These are phyloP conservation scores for Coturnix japonica DNA, from an alignment of 2,113 vertebrate genomes.

Conservation along the genomic window DNA sequence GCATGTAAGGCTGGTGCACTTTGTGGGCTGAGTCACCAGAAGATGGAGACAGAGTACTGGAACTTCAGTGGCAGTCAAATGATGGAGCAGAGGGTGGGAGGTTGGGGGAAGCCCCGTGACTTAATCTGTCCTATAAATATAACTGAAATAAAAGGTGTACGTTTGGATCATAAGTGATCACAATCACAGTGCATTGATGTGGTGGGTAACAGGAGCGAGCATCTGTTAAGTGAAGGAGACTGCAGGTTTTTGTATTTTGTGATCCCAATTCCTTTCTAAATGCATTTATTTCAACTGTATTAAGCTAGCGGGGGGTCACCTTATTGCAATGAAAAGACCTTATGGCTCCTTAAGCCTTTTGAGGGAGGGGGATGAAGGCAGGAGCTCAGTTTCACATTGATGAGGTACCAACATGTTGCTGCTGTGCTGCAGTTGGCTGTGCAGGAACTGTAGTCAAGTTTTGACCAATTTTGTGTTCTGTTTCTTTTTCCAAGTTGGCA, in stretches of 20 bases:
- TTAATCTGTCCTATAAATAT: not conserved
- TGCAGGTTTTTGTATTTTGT: fast-evolving
- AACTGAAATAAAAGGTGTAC: not conserved
- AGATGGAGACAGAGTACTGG: slow-evolving; percentile 60
- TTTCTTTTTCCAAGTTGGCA: slow-evolving; percentile 79
- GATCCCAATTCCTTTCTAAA: not conserved
- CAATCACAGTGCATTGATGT: too few relatives aligned
- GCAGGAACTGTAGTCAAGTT: not conserved
- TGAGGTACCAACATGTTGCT: not conserved
- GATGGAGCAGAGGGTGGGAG: too few relatives aligned
- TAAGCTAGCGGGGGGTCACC: not conserved
- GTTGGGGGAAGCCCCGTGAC: too few relatives aligned
- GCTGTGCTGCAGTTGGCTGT: not conserved
- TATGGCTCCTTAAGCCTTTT: not conserved
- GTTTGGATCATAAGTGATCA: too few relatives aligned
- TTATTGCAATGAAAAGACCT: not conserved
- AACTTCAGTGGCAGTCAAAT: not conserved
- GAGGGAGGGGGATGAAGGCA: not conserved
- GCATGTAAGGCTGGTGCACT: fast-evolving
- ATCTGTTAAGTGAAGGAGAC: not conserved
- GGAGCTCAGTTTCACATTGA: too few relatives aligned
- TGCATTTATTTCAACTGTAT: not conserved
- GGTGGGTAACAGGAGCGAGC: too few relatives aligned
- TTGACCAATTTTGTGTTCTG: not conserved
- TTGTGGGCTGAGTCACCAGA: slow-evolving; percentile 3